Evolutionary conservation across 1,140 invertebrate genomes (phyloP), one percentile per base, ranked within the genome.

Genomic region (Ceratina australensis): DNA sequence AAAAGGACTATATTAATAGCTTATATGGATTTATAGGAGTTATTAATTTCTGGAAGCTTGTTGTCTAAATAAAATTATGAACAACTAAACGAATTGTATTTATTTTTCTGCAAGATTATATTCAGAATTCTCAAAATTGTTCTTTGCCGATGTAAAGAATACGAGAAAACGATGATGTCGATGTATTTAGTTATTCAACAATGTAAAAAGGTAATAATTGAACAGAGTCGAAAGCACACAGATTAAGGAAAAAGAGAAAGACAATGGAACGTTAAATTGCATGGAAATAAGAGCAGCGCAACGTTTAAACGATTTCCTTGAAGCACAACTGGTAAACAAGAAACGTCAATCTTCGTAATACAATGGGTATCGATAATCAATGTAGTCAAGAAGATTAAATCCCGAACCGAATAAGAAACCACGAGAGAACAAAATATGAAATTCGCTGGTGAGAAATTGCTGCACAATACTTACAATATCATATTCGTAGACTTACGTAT

Each of bases 331-430:
- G 47, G 56, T 22, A 47, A 33, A 47, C 56, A 57, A 59, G 42
- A 18, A 12, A 66, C 22, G 47, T 22, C 64, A 26, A 66, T 66
- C 47, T 26, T 66, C 64, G 24, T 66, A 66, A 66, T 66, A 50
- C 47, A 49, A n/a, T 50, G 18, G 64, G 3, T 66, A 66, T 66
- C 47, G 22, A 66, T 47, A 66, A 66, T 66, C 64, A 50, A 66
- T 66, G 16, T 18, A 5, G 16, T 5, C 22, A 42, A 10, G 18
- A 65, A 49, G 63, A 65, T 24, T 3, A 42, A 2, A 20, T 15
- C 7, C 3, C 64, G 8, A 12, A 12, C 16, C 20, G 20, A 49
- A 15, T n/a, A 65, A 7, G n/a, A 42, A 64, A n/a, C 2, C 2
- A n/a, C 4, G n/a, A n/a, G n/a, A n/a, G n/a, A n/a, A n/a, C n/a